phyloP scores from a whole-genome alignment of 2,888 invertebrate genomes.

The Chymomyza procnemis region DNA sequence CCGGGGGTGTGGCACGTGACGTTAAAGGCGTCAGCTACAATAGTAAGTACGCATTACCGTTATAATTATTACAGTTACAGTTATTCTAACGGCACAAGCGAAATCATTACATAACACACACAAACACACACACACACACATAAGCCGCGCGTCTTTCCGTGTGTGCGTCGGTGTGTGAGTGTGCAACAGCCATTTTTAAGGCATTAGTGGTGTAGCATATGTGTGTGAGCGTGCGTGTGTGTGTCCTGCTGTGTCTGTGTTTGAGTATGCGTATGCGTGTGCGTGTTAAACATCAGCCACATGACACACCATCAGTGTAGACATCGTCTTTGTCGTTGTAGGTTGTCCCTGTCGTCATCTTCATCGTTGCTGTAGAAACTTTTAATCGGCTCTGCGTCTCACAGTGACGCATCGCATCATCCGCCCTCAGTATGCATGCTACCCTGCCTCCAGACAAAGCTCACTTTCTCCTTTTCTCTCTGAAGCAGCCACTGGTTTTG shows the following conservation, averaged over 20 bases:
- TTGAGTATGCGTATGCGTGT: conserved; percentile 13
- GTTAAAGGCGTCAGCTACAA: conserved; percentile 38
- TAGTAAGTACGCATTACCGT: conserved; percentile 54
- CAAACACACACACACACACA: no score
- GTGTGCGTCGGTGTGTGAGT: not conserved
- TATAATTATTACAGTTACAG: conserved; percentile 59
- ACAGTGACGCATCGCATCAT: conserved; percentile 39
- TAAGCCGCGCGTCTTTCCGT: not conserved
- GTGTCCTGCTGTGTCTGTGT: conserved; percentile 1
- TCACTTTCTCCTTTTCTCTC: no score
- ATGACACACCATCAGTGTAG: conserved; percentile 18
- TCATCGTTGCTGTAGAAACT: conserved; percentile 50
- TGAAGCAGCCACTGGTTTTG: conserved; percentile 29
- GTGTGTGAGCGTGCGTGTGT: conserved; percentile 21
- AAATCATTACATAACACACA: not conserved
- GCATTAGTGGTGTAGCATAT: conserved; percentile 20
- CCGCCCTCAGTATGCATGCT: not conserved
- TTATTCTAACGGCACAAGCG: conserved; percentile 37
- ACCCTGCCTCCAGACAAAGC: conserved; percentile 16
- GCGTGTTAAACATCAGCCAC: conserved; percentile 20
- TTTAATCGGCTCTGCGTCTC: conserved; percentile 72
- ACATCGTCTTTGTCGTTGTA: conserved; percentile 52
- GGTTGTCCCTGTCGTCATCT: not conserved
- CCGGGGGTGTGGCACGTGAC: conserved; percentile 20
- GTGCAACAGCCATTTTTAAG: conserved; percentile 8